phyloP scores from a whole-genome alignment of 1,140 invertebrate genomes.

The Caenorhabditis tropicalis region DNA sequence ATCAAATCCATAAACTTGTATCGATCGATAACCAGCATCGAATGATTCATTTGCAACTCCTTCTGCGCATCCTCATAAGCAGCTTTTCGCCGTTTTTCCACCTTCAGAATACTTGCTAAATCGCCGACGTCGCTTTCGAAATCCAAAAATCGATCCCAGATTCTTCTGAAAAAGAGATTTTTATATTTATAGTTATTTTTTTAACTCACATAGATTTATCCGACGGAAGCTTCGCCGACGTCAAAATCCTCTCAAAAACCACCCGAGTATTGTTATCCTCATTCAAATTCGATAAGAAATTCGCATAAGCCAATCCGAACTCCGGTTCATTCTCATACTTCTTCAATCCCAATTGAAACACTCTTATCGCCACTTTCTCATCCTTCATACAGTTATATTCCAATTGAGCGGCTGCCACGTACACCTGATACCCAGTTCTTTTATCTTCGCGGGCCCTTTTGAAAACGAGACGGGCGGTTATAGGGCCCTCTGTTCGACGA shows the following conservation, averaged over 20 bases:
- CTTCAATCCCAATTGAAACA: constrained; percentile 96
- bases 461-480: constrained; percentile 90
- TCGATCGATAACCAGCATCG: constrained; percentile 67
- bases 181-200: constrained; percentile 48
- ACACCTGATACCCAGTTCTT: constrained; percentile 87
- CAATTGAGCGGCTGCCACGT: constrained; percentile 94
- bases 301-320: constrained; percentile 92
- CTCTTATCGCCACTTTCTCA: constrained; percentile 95
- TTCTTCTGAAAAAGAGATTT: constrained; percentile 80
- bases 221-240: constrained; percentile 85
- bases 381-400: constrained; percentile 99
- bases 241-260: constrained; percentile 92
- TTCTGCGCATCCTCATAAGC: constrained; percentile 6
- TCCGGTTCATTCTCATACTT: constrained; percentile 92
- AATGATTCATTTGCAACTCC: constrained; percentile 40
- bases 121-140: constrained; percentile 99
- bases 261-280: constrained; percentile 99
- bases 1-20: constrained; percentile 70
- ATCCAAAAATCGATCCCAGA: constrained; percentile 97
- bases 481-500: constrained; percentile 93
- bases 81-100: constrained; percentile 85
- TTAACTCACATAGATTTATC: constrained; percentile 84
- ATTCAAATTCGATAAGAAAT: constrained; percentile 96
- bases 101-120: constrained; percentile 94
- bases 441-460: constrained; percentile 91